phyloP scores from a whole-genome alignment of 2,888 invertebrate species.

The Lasius platythorax region DNA sequence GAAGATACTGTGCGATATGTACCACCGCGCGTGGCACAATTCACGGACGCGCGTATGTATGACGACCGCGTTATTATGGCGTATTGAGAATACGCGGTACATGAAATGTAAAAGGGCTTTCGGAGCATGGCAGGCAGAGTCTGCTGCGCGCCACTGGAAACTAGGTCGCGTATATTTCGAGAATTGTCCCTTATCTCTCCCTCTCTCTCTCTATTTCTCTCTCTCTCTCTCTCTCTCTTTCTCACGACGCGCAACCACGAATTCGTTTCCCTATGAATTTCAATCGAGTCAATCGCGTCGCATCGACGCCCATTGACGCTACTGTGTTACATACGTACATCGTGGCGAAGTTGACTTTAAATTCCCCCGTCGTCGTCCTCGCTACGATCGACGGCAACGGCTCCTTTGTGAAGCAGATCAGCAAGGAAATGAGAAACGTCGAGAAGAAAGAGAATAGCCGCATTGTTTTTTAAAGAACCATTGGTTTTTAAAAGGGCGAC shows the following conservation, averaged over 20 bases:
- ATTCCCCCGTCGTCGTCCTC: conserved; percentile 57
- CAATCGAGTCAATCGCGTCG: conserved; percentile 67
- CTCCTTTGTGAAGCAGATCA: conserved; percentile 62
- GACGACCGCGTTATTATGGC: conserved; percentile 49
- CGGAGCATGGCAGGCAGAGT: conserved; percentile 49
- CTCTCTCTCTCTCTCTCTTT: conserved; percentile 75
- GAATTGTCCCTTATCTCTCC: conserved; percentile 77
- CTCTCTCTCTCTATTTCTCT: conserved; percentile 76
- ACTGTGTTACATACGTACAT: conserved; percentile 50
- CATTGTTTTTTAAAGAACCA: conserved; percentile 40
- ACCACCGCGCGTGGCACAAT: conserved; percentile 36
- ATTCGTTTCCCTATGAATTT: conserved; percentile 76
- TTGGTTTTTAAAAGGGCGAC: conserved; percentile 48
- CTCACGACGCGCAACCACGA: conserved; percentile 71
- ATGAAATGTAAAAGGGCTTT: conserved; percentile 68
- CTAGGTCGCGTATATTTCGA: conserved; percentile 74
- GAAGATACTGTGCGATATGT: conserved; percentile 40
- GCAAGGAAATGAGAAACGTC: conserved; percentile 65
- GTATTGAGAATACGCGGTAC: conserved; percentile 46
- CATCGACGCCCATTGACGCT: conserved; percentile 60
- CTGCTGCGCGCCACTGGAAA: conserved; percentile 57
- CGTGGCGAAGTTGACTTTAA: conserved; percentile 64
- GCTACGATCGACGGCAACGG: conserved; percentile 53
- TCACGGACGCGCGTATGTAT: conserved; percentile 28
- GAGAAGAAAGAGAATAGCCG: conserved; percentile 38